Base-by-base conservation (phyloP, 1,140 invertebrate species). In the Scylla paramamosain region DNA sequence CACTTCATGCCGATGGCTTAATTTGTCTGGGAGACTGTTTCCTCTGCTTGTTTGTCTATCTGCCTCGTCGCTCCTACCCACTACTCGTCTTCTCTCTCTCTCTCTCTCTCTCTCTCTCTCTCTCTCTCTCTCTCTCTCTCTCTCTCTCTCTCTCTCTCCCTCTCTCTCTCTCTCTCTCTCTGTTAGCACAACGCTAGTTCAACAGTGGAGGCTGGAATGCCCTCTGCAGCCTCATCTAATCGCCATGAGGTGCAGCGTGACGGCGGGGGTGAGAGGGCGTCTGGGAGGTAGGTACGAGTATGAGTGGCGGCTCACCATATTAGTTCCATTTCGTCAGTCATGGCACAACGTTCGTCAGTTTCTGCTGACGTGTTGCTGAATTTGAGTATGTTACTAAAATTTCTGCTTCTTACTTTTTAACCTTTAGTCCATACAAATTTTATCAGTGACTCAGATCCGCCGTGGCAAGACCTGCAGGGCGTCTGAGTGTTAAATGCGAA, bases 61-160 rank as follows among this genome's bases (percentile, higher is more conserved):
- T 29, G 31, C 39, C 88, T 90, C 10, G n/a, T 46, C 86, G 25
- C 86, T 25, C 20, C 32, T 1, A 0, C 32, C 25, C 46, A 20
- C 16, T 6, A 20, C 32, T 20, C 46, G n/a, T 10, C 25, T 12
- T 46, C 88, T 90, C 39, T 46, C 39, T 90, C 88, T 90, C 88
- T 90, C 88, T 90, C 88, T 46, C 32, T 46, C 32, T 90, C 88
- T 45, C 39, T 28, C 88, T 77, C 39, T 39, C 39, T 39, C 39
- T 39, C 39, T 39, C 39, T 39, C 39, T 39, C 39, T 39, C 39
- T 39, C 39, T 39, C 39, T 39, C 87, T 46, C 88, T 90, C 39
- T 46, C 39, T 90, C 88, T 90, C 88, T 90, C 88, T 90, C 88
- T 46, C 32, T 46, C 32, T 90, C 88, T 45, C 39, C 28, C 88